A percentile compares a stretch with the other conserved stretches of the same genome.
Conservation (phyloP, 1,140 invertebrate species). For the Conus betulinus region DNA sequence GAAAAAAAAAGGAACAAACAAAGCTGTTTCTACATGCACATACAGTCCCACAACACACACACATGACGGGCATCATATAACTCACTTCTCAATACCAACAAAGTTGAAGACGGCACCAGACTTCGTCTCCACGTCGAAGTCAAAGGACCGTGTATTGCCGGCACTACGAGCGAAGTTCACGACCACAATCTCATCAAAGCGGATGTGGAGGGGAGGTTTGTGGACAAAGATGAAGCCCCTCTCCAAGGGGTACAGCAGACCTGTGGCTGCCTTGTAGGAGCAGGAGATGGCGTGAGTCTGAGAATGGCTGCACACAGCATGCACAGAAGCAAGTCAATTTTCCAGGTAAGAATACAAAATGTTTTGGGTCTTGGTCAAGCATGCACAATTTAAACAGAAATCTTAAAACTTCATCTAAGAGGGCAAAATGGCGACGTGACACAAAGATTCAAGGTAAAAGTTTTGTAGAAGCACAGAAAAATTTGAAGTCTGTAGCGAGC, state of each 20-base stretch:
- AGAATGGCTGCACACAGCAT: constrained; percentile 82
- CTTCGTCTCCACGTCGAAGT: constrained; percentile 97
- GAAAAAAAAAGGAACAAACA: too few species aligned
- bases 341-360: too few species aligned
- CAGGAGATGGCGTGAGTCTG: constrained; percentile 95
- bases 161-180: constrained; percentile 99
- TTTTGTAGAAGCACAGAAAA: too few species aligned
- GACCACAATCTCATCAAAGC: constrained; percentile 96
- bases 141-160: constrained; percentile 88
- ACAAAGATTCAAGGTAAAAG: too few species aligned
- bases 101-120: constrained; percentile 94
- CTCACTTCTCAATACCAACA: constrained; percentile 95
- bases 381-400: too few species aligned
- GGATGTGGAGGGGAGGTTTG: constrained; percentile 98
- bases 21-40: too few species aligned
- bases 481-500: too few species aligned
- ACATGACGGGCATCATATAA: neutral
- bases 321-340: too few species aligned
- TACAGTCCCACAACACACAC: too few species aligned
- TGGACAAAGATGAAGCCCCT: constrained; percentile 99
- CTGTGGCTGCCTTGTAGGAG: constrained; percentile 98
- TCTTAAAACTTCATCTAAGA: too few species aligned
- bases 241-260: constrained; percentile 98
- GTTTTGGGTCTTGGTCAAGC: too few species aligned
- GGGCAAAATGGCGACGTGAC: too few species aligned